Evolutionary conservation across 2,113 vertebrate genomes (phyloP).

Genomic region (Triplophysa rosa): DNA sequence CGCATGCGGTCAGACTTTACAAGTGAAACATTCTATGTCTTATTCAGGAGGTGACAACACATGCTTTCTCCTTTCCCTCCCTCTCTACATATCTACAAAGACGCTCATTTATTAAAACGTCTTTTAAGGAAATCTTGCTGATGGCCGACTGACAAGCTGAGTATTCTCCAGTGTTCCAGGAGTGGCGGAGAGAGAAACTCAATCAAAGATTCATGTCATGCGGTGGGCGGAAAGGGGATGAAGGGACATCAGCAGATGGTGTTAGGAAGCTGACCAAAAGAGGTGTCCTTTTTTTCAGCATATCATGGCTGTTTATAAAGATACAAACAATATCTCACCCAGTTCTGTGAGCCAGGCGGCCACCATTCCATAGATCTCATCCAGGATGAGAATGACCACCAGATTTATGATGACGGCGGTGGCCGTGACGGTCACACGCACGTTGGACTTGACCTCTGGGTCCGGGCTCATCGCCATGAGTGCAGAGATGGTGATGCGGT

Average conservation of each 20-base stretch:
- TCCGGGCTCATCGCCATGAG: conserved; percentile 87
- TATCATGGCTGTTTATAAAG: neutral
- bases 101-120: conserved; percentile 45
- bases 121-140: conserved; percentile 29
- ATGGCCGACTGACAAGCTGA: neutral
- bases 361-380: conserved; percentile 92
- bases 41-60: conserved; percentile 38
- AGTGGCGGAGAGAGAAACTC: neutral
- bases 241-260: neutral
- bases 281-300: neutral
- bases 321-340: conserved; percentile 69
- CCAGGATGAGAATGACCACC: conserved; percentile 91
- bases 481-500: conserved; percentile 87
- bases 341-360: conserved; percentile 94
- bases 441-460: conserved; percentile 82
- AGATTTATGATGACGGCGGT: conserved; percentile 96
- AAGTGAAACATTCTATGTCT: conserved; percentile 32
- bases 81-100: conserved; percentile 13
- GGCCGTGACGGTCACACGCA: conserved; percentile 87
- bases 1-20: conserved; percentile 16
- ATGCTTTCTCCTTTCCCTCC: neutral
- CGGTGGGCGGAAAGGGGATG: neutral
- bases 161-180: neutral
- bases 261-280: neutral
- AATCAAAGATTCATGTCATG: conserved; percentile 36